These are phyloP conservation scores for Chalcis sispes DNA, from an alignment of 2,888 invertebrate species.

Conservation along the genomic window DNA sequence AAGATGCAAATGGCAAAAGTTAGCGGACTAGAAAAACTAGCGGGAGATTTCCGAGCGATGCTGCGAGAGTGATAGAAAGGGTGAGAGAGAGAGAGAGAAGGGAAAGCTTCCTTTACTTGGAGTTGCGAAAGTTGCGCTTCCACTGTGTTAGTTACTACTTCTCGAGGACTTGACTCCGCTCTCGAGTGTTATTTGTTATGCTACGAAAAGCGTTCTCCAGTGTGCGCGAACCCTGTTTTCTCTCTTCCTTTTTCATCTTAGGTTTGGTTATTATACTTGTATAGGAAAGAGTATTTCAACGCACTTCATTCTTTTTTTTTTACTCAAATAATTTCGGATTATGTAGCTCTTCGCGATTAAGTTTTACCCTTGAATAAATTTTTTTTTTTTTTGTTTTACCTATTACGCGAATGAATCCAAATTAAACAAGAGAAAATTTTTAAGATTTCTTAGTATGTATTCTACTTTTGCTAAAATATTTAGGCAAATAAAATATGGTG, in stretches of 20 bases:
- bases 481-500: no score
- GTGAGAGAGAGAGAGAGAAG: no score
- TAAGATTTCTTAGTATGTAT: no score
- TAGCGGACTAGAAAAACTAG: slow-evolving; percentile 25
- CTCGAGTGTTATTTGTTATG: slow-evolving; percentile 24
- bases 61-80: not conserved
- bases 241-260: no score
- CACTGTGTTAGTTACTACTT: not conserved
- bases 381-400: no score
- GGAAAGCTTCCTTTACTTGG: no score
- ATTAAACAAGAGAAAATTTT: no score
- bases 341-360: not conserved
- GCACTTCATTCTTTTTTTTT: not conserved
- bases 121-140: slow-evolving; percentile 21
- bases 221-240: slow-evolving; percentile 6
- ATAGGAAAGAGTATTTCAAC: not conserved
- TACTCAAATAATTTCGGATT: not conserved
- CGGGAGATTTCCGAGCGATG: not conserved
- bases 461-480: no score
- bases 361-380: not conserved
- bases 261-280: not conserved
- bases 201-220: not conserved
- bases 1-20: slow-evolving; percentile 54
- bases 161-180: not conserved
- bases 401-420: no score